Conservation (phyloP, 2,888 invertebrate genomes). For the Elmis aenea region DNA sequence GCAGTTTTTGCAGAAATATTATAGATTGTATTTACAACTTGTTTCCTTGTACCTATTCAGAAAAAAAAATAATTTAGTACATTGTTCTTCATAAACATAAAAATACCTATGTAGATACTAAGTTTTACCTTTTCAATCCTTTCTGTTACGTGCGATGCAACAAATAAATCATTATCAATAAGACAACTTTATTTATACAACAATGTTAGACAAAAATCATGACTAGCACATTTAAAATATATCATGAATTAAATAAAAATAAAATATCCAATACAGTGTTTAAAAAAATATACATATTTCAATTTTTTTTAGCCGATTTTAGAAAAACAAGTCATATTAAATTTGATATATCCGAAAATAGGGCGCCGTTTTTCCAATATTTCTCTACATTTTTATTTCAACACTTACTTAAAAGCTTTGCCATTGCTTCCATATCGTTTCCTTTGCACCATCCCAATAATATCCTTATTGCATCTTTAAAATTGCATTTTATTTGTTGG, state of each 20-base stretch:
- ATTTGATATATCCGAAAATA: too few species aligned
- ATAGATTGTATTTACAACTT: conserved; percentile 54
- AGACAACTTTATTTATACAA: background rate
- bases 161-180: conserved; percentile 1
- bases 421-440: conserved; percentile 50
- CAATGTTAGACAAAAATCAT: conserved; percentile 3
- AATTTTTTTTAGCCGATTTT: too few species aligned
- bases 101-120: background rate
- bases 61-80: conserved; percentile 21
- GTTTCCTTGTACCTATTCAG: conserved; percentile 53
- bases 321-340: too few species aligned
- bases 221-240: too few species aligned
- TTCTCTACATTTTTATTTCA: too few species aligned
- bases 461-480: conserved; percentile 56
- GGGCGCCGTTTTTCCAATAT: too few species aligned
- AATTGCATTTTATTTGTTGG: conserved; percentile 57
- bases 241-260: too few species aligned
- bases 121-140: conserved; percentile 8
- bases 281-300: too few species aligned
- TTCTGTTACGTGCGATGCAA: conserved; percentile 4
- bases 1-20: conserved; percentile 53
- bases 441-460: conserved; percentile 64
- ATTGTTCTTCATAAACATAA: too few species aligned
- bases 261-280: too few species aligned
- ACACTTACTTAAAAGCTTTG: conserved; percentile 54